These are phyloP conservation scores for Pangasius djambal DNA, from an alignment of 2,797 vertebrate genomes.

Conservation along the genomic window DNA sequence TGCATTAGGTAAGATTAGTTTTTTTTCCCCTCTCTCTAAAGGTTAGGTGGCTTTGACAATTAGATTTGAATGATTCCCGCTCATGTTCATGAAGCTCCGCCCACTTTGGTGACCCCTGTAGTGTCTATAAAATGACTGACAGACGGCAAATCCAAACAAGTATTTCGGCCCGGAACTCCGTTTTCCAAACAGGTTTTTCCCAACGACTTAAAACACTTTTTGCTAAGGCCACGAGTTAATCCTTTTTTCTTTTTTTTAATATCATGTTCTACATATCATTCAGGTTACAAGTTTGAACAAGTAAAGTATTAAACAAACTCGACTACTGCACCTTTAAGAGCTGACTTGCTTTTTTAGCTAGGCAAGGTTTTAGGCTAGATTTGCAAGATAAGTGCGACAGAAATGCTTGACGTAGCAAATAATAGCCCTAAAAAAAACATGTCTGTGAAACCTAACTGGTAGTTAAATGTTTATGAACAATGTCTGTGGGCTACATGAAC, in stretches of 20 bases:
- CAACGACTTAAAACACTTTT: background rate
- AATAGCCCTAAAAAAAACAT: background rate
- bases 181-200: background rate
- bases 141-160: background rate
- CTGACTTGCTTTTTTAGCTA: no score
- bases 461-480: background rate
- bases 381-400: background rate
- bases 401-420: background rate
- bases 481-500: background rate
- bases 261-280: background rate
- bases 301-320: background rate
- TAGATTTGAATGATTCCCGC: background rate
- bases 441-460: background rate
- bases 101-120: background rate
- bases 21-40: background rate
- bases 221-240: background rate
- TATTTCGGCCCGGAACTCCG: background rate
- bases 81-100: background rate
- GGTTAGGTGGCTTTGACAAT: background rate
- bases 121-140: background rate
- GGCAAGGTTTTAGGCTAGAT: background rate
- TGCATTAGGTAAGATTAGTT: background rate
- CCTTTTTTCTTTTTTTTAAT: background rate
- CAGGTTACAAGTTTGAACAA: background rate
- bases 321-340: background rate